Evolutionary conservation across 1,140 invertebrate species (phyloP).

Genomic region (Penaeus chinensis): DNA sequence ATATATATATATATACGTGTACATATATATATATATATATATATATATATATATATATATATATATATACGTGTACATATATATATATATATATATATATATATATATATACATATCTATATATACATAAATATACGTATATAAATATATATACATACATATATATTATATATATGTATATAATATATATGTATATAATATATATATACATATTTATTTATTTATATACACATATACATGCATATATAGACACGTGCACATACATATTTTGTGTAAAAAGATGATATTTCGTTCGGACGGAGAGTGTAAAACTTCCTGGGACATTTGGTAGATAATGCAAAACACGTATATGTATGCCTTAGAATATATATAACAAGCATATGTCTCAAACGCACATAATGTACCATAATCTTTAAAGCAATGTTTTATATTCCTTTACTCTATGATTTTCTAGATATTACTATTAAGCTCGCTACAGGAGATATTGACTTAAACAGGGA

Average conservation of each 20-base stretch:
- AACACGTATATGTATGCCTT: no score
- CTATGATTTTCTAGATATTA: no score
- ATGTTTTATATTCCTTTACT: no score
- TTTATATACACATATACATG: slow-evolving; percentile 15
- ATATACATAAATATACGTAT: neutral
- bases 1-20: neutral
- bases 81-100: neutral
- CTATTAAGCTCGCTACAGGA: no score
- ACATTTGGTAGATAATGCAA: no score
- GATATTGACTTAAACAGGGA: no score
- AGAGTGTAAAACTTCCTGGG: no score
- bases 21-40: neutral
- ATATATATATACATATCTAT: neutral
- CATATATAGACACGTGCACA: neutral
- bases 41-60: neutral
- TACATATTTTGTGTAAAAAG: neutral
- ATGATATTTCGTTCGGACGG: neutral
- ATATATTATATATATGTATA: neutral
- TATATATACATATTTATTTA: slow-evolving; percentile 2
- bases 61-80: neutral
- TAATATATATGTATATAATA: slow-evolving; percentile 1
- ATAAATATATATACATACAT: neutral
- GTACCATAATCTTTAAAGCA: no score
- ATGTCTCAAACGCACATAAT: no score
- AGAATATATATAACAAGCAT: no score